phyloP scores from a whole-genome alignment of 1,140 invertebrate genomes.

The Brachionus paranguensis region DNA sequence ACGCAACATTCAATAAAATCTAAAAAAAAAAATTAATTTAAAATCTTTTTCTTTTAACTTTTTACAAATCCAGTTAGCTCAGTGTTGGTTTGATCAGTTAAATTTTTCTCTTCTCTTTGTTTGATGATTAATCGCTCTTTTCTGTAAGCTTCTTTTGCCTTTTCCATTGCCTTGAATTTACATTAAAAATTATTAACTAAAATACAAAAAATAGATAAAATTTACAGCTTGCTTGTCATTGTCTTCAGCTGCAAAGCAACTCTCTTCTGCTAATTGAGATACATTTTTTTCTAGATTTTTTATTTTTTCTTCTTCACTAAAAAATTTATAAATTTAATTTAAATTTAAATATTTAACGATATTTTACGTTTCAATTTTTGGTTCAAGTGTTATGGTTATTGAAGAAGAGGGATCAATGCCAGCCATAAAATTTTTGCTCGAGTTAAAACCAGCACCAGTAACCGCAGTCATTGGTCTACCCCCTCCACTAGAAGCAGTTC shows the following conservation, averaged over 20 bases:
- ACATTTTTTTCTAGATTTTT: slow-evolving; percentile 73
- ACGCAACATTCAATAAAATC: slow-evolving; percentile 87
- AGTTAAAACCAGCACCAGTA: slow-evolving; percentile 86
- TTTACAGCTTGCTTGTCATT: slow-evolving; percentile 61
- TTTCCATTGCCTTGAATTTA: slow-evolving; percentile 63
- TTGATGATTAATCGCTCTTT: slow-evolving; percentile 79
- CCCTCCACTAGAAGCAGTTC: slow-evolving; percentile 46
- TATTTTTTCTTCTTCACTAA: slow-evolving; percentile 75
- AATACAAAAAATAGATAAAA: neutral
- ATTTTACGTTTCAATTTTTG: slow-evolving; percentile 58
- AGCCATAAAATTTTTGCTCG: slow-evolving; percentile 55
- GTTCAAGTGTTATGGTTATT: slow-evolving; percentile 71
- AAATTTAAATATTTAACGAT: slow-evolving; percentile 68
- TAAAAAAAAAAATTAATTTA: slow-evolving; percentile 51
- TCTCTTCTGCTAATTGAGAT: slow-evolving; percentile 74
- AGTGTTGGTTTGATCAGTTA: slow-evolving; percentile 79
- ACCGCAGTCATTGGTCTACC: slow-evolving; percentile 85
- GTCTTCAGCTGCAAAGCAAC: slow-evolving; percentile 63
- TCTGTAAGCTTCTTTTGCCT: slow-evolving; percentile 89
- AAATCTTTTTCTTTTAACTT: slow-evolving; percentile 37
- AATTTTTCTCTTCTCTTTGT: slow-evolving; percentile 78
- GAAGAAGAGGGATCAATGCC: slow-evolving; percentile 60
- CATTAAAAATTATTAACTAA: neutral
- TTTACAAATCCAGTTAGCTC: slow-evolving; percentile 85
- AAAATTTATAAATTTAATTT: slow-evolving; percentile 57